A percentile compares a stretch with the other conserved stretches of the same genome.
Conservation (phyloP, 2,797 vertebrate species). For the Sternotherus odoratus region DNA sequence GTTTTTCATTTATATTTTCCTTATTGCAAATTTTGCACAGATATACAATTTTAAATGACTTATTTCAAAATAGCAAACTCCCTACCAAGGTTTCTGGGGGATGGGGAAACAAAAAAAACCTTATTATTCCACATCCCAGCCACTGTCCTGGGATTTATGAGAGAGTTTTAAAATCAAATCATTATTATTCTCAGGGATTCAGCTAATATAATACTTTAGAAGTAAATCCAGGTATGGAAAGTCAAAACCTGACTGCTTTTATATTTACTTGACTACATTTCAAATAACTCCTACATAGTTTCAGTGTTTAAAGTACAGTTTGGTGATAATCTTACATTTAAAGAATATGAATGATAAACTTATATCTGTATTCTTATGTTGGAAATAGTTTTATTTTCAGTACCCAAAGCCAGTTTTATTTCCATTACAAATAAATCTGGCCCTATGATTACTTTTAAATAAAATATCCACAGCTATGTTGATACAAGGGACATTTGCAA, state of each 20-base stretch:
- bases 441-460: slow-evolving; percentile 31
- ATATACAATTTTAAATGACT: slow-evolving; percentile 23
- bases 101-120: background rate
- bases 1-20: background rate
- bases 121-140: background rate
- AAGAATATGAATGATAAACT: background rate
- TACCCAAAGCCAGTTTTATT: slow-evolving; percentile 15
- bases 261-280: background rate
- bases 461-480: slow-evolving; percentile 27
- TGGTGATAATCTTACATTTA: background rate
- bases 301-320: background rate
- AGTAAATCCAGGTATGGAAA: background rate
- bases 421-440: slow-evolving; percentile 40
- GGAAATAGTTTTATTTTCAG: slow-evolving; percentile 32
- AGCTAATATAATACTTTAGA: slow-evolving; percentile 27
- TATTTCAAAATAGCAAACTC: slow-evolving; percentile 31
- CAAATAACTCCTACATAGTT: background rate
- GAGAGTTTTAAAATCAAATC: slow-evolving; percentile 1
- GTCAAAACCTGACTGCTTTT: background rate
- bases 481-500: slow-evolving; percentile 28
- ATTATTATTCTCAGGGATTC: background rate
- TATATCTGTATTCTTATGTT: background rate
- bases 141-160: background rate
- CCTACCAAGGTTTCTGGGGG: background rate
- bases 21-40: slow-evolving; percentile 15